A percentile compares a stretch with the other conserved stretches of the same genome.
phyloP scores from a whole-genome alignment of 2,888 invertebrate species.

The Thera obeliscata region DNA sequence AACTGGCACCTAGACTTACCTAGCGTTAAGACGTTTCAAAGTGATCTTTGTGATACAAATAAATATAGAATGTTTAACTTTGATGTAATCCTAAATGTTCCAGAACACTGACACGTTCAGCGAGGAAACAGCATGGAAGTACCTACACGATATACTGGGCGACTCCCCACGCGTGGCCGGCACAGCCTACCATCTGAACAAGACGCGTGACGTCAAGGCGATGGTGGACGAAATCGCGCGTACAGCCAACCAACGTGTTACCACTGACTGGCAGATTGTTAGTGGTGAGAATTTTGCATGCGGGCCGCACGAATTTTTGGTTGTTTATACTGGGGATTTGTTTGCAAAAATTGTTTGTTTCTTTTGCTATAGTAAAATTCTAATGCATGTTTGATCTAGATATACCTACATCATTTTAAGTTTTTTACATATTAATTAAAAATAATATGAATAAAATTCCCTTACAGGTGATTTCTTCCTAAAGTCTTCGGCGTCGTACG shows the following conservation, averaged over 20 bases:
- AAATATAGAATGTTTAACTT: too few species aligned
- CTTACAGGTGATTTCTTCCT: constrained; percentile 66
- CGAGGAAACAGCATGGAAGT: constrained; percentile 62
- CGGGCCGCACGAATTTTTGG: too few species aligned
- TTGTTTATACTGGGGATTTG: too few species aligned
- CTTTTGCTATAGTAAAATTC: too few species aligned
- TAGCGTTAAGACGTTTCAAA: too few species aligned
- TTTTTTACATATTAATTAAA: not conserved
- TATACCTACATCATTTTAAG: too few species aligned
- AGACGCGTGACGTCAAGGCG: constrained; percentile 61
- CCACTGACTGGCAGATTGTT: constrained; percentile 68
- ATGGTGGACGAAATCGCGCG: constrained; percentile 60
- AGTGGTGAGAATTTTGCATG: constrained; percentile 45
- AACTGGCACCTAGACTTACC: too few species aligned
- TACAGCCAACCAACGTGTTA: constrained; percentile 50
- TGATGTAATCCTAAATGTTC: constrained; percentile 10
- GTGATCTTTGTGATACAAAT: too few species aligned
- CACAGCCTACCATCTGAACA: constrained; percentile 61
- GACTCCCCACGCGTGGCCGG: constrained; percentile 67
- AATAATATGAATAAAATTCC: not conserved
- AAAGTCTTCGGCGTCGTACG: constrained; percentile 48
- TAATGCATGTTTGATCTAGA: too few species aligned
- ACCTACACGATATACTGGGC: constrained; percentile 62
- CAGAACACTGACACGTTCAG: constrained; percentile 65
- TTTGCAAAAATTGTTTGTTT: too few species aligned